Evolutionary conservation across 2,797 vertebrate species (phyloP), one percentile per base, ranked within the genome.

Genomic region (Odontamblyopus rebecca): DNA sequence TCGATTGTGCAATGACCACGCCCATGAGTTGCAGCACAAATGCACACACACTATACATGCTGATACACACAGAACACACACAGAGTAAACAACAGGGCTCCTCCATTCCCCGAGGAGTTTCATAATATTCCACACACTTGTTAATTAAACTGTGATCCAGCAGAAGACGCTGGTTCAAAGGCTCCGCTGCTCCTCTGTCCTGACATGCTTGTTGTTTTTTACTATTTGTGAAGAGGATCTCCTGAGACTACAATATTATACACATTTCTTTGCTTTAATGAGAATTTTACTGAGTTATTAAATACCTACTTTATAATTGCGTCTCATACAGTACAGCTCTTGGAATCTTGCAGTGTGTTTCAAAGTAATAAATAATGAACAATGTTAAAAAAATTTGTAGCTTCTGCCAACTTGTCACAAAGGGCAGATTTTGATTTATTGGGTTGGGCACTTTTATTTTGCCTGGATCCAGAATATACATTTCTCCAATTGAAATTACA

Each of bases 71-170:
- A 61, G 18, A 61, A 30, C 44, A 60, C 56, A 38, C n/a, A 26
- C 60, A 72, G 8, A 79, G 60, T 71, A 83, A 81, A 84, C 71
- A 79, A 13, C 72, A 80, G 51, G 41, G 29, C 13, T 29, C n/a
- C 71, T 69, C 80, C 67, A 76, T 67, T 73, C 73, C 65, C 44
- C 6, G 48, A 35, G 70, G 77, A 77, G 75, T 79, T 74, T 85
- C 51, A 63, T 78, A 79, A 82, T 83, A 80, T 68, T 57, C 62
- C 73, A 68, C 71, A 65, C 50, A 73, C 67, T 80, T 86, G 80
- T 81, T 82, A 82, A 87, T 86, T 87, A 85, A 85, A 79, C 63
- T 60, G 27, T 82, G 71, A 62, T 62, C 16, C 30, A 38, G 83
- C 88, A 82, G 84, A 87, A 71, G 65, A 67, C 65, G 73, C 84